Evolutionary conservation across 2,113 vertebrate species (phyloP).

Genomic region (Anser brachyrhynchus): DNA sequence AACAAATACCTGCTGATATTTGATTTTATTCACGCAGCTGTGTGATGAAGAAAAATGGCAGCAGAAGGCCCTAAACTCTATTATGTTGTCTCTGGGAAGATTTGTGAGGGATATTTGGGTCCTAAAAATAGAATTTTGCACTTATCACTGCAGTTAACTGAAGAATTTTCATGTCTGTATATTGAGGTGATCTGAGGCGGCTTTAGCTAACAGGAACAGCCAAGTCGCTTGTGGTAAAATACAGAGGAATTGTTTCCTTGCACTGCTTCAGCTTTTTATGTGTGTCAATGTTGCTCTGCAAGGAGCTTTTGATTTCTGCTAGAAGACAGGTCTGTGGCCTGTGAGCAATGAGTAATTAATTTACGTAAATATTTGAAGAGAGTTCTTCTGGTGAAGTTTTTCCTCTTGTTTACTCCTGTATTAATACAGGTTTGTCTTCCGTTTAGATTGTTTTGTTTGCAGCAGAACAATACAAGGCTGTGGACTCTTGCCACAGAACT

Average conservation of each 20-base stretch:
- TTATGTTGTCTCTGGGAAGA: neutral
- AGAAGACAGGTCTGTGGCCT: neutral
- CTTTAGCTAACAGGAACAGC: accelerated
- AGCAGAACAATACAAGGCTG: neutral
- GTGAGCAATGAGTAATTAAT: neutral
- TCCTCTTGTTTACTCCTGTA: neutral
- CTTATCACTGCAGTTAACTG: neutral
- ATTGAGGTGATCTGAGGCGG: neutral
- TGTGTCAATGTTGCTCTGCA: accelerated
- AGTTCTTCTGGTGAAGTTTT: neutral
- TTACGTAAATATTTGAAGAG: neutral
- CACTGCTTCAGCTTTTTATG: neutral
- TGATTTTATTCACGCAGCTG: neutral
- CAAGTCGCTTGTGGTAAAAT: no score
- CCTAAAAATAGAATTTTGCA: neutral
- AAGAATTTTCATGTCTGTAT: accelerated
- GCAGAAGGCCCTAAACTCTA: neutral
- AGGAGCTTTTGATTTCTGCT: neutral
- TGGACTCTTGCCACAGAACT: accelerated
- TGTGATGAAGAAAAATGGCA: neutral
- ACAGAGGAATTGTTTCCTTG: neutral
- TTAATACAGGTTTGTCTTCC: neutral
- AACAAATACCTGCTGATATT: neutral
- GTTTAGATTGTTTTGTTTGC: neutral
- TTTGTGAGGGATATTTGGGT: neutral